Base-by-base conservation (phyloP, 2,888 invertebrate species). In the Subacronicta megacephala region DNA sequence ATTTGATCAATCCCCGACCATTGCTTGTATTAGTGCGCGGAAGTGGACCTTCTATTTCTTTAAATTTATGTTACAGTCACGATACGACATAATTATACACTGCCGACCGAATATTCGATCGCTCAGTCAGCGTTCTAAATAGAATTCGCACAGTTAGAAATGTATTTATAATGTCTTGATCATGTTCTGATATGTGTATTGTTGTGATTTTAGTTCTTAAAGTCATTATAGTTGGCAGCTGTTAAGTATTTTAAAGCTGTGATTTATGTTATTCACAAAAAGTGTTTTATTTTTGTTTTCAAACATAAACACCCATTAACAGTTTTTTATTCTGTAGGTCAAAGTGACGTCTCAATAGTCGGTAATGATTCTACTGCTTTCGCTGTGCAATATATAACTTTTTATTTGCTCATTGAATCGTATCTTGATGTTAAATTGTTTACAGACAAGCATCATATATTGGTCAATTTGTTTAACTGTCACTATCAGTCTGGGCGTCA, bases 91-190 rank as follows among this genome's bases (percentile, higher is more conserved):
- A 55, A 65, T 58, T 57, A 70, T 59, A 66, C 54, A 43, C 54
- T 49, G 64, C 61, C 56, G 56, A 57, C 63, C 60, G 65, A 75
- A 77, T 77, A 72, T 75, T 77, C 56, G 58, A 75, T 65, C 52
- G 72, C 49, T 63, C 56, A 71, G 61, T 75, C 75, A 77, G 65
- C 75, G 62, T 52, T 63, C 40, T 15, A 72, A 75, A 75, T 77
- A 75, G 65, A 77, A 47, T 63, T 65, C 59, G 59, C 70, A 51
- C 31, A 46, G 54, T 70, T 59, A 54, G 33, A 71, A 43, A 26
- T 36, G 18, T 66, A 74, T 74, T 66, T 77, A 53, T 62, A 66
- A 73, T 57, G 45, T 57, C 33, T 52, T 44, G 9, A 43, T 53
- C n/a, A n/a, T 40, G 38, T 26, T 35, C 16, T 51, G 35, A 64